Evolutionary conservation across 2,113 vertebrate species (phyloP), one percentile per base, ranked within the genome.

Genomic region (Labeo catla): DNA sequence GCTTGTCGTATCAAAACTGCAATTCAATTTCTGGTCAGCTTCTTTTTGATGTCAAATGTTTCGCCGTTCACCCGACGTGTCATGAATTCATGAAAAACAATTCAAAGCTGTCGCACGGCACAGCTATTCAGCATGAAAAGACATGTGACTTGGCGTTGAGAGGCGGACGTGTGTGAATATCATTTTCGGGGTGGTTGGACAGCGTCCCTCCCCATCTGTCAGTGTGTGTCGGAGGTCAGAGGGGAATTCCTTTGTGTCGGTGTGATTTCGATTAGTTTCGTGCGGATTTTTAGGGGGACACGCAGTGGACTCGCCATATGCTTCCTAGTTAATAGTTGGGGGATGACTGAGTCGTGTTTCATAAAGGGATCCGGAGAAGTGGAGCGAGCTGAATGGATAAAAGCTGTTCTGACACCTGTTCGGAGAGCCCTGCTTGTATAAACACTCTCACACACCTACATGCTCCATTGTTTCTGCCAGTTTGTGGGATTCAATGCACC

Each of bases 341-440:
- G 77, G 66, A 84, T 79, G 83, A 86, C 78, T 79, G 82, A 78
- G 79, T 66, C 80, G 19, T 84, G 54, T 49, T 88, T 87, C 61
- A 78, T 57, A 72, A 87, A 86, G 85, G 65, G 73, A 84, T 59
- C 9, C 7, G 23, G 84, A 78, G 72, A 70, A 86, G 72, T 70
- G 81, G 66, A 50, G 54, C 49, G 34, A 34, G 82, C 76, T 54
- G 84, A 84, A 63, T 63, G 28, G 15, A 47, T 65, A 43, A 39
- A 86, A 83, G 82, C 83, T 81, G 74, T 43, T 81, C 34, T 86
- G 87, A 88, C 88, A 87, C 70, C 82, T 87, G 68, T 84, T 86
- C 81, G 66, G 54, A 80, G 76, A 59, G 74, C 50, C 52, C 54
- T 15, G 49, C 81, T 59, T 6, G 28, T 61, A 74, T 70, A 77